Evolutionary conservation across 2,113 vertebrate species (phyloP), one percentile per base, ranked within the genome.

Genomic region (Prolemur simus): DNA sequence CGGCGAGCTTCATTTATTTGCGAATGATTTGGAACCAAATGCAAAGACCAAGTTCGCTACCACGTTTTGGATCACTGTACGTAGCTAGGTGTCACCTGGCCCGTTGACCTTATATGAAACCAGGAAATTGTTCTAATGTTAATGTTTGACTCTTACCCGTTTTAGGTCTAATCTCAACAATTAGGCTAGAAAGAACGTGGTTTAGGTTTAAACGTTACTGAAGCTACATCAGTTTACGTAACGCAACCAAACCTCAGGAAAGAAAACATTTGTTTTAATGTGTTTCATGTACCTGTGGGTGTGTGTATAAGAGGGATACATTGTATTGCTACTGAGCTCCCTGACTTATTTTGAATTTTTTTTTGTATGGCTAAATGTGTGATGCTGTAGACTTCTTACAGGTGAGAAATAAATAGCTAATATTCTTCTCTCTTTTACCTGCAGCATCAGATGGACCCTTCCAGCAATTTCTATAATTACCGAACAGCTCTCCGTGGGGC

Each of bases 381-480:
- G 66, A 18, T 45, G 23, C 60, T 77, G 4, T 77, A 23, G 74
- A 81, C 39, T 56, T 81, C n/a, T 21, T 82, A 20, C 18, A 52
- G 32, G 23, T 80, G 39, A 78, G 74, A 87, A 81, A 3, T 78
- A 49, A 34, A 8, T 37, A 45, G 25, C 54, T 90, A 74, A 94
- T 81, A 34, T 6, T 76, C 9, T 95, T 39, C 82, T 94, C 20
- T 34, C 60, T 88, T 89, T 32, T 84, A 47, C 89, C 66, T 97
- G 6, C 89, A 99, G 99, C 99, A 99, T 98, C 99, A 99, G 96
- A 99, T 99, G 99, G 99, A 99, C 98, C 99, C 99, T 96, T 99
- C 99, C 11, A 99, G 99, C 97, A 99, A 99, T 97, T 99, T 99
- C 98, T 99, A 99, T 95, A 99, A 99, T 98, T 99, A 99, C 95